These are phyloP conservation scores for Philopedon plagiatum DNA, from an alignment of 2,888 invertebrate genomes.

Conservation along the genomic window DNA sequence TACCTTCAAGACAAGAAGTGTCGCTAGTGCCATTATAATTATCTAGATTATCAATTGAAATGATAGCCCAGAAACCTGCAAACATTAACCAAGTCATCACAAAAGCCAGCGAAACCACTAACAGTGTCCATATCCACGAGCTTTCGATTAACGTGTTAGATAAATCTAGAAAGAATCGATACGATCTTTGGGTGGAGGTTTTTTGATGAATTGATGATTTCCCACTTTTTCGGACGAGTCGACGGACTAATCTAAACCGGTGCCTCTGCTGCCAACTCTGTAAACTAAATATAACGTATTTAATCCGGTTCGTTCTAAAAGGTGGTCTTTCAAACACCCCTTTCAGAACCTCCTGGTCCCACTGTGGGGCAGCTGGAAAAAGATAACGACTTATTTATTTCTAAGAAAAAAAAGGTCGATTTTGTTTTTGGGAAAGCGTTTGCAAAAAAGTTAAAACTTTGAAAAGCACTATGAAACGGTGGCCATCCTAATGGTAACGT, in stretches of 20 bases:
- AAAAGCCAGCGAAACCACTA: conserved; percentile 76
- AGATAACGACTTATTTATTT: too few species aligned
- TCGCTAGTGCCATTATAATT: conserved; percentile 69
- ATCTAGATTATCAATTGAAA: conserved; percentile 84
- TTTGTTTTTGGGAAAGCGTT: too few species aligned
- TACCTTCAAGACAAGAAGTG: conserved; percentile 51
- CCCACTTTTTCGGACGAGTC: conserved; percentile 61
- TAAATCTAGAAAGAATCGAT: conserved; percentile 68
- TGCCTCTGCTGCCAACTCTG: conserved; percentile 50
- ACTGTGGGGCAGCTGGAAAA: too few species aligned
- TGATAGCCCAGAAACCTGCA: conserved; percentile 84
- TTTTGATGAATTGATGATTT: conserved; percentile 57
- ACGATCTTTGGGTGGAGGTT: conserved; percentile 49
- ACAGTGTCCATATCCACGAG: conserved; percentile 80
- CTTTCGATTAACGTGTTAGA: conserved; percentile 79
- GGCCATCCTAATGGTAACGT: too few species aligned
- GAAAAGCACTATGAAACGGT: too few species aligned
- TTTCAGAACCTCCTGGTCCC: too few species aligned
- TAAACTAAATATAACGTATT: too few species aligned
- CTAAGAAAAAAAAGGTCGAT: too few species aligned
- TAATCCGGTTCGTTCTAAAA: too few species aligned
- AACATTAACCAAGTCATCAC: conserved; percentile 85
- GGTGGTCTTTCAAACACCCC: too few species aligned
- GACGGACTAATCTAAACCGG: conserved; percentile 50
- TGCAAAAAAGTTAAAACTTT: too few species aligned